Conservation (phyloP, 2,113 vertebrate species). For the Elanoides forficatus region DNA sequence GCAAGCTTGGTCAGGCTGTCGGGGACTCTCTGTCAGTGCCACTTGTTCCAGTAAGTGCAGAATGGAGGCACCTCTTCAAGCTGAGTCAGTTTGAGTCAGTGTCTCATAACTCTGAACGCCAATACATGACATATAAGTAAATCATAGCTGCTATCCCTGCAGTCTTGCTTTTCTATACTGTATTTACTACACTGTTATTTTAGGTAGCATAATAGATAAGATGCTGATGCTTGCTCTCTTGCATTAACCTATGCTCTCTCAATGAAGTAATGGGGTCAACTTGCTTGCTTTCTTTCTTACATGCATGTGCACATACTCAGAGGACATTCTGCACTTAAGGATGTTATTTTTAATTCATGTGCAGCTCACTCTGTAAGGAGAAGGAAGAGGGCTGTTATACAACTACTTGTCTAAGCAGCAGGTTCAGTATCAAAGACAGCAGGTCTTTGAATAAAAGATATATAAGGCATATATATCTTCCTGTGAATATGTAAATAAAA, state of each 20-base stretch:
- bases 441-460: not conserved
- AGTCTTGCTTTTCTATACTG: not conserved
- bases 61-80: not conserved
- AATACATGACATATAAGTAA: not conserved
- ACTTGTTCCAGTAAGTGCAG: not conserved
- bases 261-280: constrained; percentile 3
- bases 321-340: constrained; percentile 17
- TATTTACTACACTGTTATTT: not conserved
- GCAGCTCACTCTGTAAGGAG: not conserved
- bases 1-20: not conserved
- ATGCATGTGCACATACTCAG: not conserved
- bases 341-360: constrained; percentile 46
- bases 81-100: not conserved
- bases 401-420: not conserved
- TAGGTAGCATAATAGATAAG: not conserved
- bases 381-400: not conserved
- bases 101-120: not conserved
- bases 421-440: not conserved
- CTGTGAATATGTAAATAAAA: not conserved
- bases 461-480: not conserved
- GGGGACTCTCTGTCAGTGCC: not conserved
- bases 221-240: not conserved
- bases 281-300: not conserved
- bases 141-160: not conserved
- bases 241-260: not conserved